Base-by-base conservation (phyloP, 2,888 invertebrate species). In the Drosophila niveifrons region DNA sequence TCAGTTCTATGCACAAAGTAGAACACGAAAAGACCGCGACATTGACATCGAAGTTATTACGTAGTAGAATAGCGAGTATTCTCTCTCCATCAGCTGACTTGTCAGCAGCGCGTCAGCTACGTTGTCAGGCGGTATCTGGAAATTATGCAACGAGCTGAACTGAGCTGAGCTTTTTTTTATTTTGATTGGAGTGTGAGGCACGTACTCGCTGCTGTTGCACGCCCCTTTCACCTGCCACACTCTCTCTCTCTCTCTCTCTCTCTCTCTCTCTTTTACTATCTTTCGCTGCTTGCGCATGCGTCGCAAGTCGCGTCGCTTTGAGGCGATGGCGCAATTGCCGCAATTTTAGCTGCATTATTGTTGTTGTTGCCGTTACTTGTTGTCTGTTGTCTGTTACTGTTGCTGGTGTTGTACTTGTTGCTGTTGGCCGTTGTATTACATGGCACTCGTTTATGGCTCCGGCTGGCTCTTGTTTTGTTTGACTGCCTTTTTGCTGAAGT, bases 271-370 rank as follows among this genome's bases (percentile, higher is more conserved):
- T 39, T 44, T 36, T 2, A 36, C 18, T 36, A 56, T 36, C 29
- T 44, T 36, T 31, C 64, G 59, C 78, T 77, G 74, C 55, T 65
- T 78, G 86, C 83, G 88, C 88, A 86, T 85, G 86, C 88, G 81
- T 80, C 64, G 77, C 77, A 23, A 23, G 75, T 65, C 50, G 52
- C 63, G 51, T 70, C 11, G 23, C 28, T 44, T 57, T 81, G 84
- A 88, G 41, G 50, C 82, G 84, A 85, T 85, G 85, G 87, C 89
- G 85, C 89, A 89, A 85, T 82, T 87, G 82, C 81, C 64, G 81
- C 84, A 75, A 78, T 71, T 62, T 72, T 51, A 72, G 28, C 62
- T 66, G 76, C 76, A 74, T 75, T 75, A 44, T 63, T 66, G 46
- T 47, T 56, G 43, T 28, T 66, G 43, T 11, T 41, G 44, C 4